These are phyloP conservation scores for Andrena haemorrhoa DNA, from an alignment of 2,888 invertebrate genomes.

Conservation along the genomic window DNA sequence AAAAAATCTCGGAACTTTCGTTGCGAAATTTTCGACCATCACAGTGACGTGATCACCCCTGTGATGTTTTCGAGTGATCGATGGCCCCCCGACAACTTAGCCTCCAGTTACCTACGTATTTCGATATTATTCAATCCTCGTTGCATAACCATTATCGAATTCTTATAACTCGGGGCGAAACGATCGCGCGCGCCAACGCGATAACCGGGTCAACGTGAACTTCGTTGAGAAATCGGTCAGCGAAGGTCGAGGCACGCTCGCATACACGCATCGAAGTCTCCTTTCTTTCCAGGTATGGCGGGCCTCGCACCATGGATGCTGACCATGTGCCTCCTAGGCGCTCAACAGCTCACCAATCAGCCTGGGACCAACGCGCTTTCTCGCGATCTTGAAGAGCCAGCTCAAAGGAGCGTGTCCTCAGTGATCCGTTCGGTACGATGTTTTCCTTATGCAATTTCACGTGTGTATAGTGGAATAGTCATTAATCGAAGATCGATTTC, in stretches of 20 bases:
- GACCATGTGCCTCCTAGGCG: conserved; percentile 83
- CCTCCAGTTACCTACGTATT: too few relatives aligned
- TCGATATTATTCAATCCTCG: neutral
- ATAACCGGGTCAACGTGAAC: conserved; percentile 43
- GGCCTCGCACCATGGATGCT: conserved; percentile 82
- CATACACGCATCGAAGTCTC: conserved; percentile 27
- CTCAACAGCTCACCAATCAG: conserved; percentile 76
- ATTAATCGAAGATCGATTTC: neutral
- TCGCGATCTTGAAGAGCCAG: conserved; percentile 77
- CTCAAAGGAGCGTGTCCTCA: conserved; percentile 37
- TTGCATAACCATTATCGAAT: conserved; percentile 35
- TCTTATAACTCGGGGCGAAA: conserved; percentile 8
- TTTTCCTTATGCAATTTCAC: neutral
- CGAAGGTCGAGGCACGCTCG: conserved; percentile 29
- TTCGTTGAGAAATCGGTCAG: conserved; percentile 51
- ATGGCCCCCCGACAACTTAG: too few relatives aligned
- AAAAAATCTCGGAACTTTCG: too few relatives aligned
- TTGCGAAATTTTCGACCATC: too few relatives aligned
- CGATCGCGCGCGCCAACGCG: conserved; percentile 19
- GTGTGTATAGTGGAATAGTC: neutral
- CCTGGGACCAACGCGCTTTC: conserved; percentile 72
- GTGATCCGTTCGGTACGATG: conserved; percentile 67
- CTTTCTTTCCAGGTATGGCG: conserved; percentile 78
- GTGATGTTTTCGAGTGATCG: too few relatives aligned
- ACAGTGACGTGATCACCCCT: too few relatives aligned